phyloP scores from a whole-genome alignment of 64 coral and sea anemone genomes.

The Dendrophyllia cribrosa region DNA sequence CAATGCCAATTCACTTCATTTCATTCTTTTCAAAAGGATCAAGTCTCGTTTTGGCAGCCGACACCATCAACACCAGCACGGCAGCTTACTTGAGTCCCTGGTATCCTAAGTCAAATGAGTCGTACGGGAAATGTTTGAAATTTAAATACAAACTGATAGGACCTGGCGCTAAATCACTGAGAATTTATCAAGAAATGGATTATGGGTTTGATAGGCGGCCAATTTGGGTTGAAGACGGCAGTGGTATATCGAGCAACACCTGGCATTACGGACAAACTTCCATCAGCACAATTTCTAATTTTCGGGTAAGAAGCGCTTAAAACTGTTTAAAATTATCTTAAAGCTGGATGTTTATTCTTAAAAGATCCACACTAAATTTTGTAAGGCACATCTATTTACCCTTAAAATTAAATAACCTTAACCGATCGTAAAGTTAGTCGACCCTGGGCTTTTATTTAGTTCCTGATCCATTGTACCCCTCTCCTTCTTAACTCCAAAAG shows the following conservation, averaged over 20 bases:
- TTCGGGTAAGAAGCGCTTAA: constrained; percentile 34
- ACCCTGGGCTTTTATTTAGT: no score
- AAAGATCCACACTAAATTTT: no score
- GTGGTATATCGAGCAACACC: no score
- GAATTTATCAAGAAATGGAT: constrained; percentile 50
- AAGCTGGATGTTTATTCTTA: not conserved
- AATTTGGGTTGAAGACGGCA: constrained; percentile 53
- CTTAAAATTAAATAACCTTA: no score
- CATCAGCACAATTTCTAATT: constrained; percentile 26
- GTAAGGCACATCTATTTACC: no score
- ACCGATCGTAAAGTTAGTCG: no score
- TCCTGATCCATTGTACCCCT: no score
- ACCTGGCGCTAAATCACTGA: constrained; percentile 38
- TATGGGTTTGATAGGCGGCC: constrained; percentile 25
- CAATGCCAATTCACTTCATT: not conserved
- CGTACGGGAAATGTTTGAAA: constrained; percentile 35
- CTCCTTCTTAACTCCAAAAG: no score
- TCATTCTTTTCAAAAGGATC: not conserved
- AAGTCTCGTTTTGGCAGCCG: not conserved
- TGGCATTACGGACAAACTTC: constrained; percentile 63
- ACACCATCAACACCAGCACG: not conserved
- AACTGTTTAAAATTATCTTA: not conserved
- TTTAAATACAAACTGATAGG: constrained; percentile 65
- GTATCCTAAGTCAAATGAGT: constrained; percentile 47
- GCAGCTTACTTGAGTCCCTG: constrained; percentile 8